Base-by-base conservation (phyloP, 2,113 vertebrate genomes). In the Actenoides lindsayi region DNA sequence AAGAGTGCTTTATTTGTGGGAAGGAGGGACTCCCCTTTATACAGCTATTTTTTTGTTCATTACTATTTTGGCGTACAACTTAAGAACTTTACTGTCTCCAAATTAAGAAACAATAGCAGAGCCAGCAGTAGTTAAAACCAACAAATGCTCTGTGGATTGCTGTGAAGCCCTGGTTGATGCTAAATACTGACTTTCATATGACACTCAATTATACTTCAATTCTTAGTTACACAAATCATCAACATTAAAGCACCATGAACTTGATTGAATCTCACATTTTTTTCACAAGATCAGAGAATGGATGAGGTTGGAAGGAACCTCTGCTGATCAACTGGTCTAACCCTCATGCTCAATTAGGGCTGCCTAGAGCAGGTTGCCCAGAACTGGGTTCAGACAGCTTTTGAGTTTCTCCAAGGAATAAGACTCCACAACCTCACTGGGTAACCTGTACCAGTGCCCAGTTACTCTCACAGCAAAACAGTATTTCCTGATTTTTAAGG, bases 261-360 rank as follows among this genome's bases (percentile, higher is more conserved):
- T 80, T 83, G 3, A 63, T 12, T 28, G 15, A 81, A 35, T 25
- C 30, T 42, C 31, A 31, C 18, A 9, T 4, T 2, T 70, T 64
- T 46, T 68, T 20, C 74, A 79, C 18, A 44, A 30, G 2, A 28
- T 25, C 21, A 76, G 28, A 75, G 70, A 79, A 81, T 3, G 30
- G 27, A 6, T 86, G 53, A 77, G 12, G 11, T 46, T 80, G 64
- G 31, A 44, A 62, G 9, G 13, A 18, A 20, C 9, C 10, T 37
- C n/a, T 84, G 8, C 8, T 78, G 3, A 13, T 51, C 50, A 53
- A 2, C 2, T 57, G 16, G 6, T 33, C 8, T 11, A 44, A 2
- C 3, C 8, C 6, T 7, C 4, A 10, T 31, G 12, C 13, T 75
- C 18, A 28, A 41, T 28, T 0, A 2, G 7, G 14, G 16, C 4